Evolutionary conservation across 2,113 vertebrate species (phyloP).

Genomic region (Agelaius phoeniceus): DNA sequence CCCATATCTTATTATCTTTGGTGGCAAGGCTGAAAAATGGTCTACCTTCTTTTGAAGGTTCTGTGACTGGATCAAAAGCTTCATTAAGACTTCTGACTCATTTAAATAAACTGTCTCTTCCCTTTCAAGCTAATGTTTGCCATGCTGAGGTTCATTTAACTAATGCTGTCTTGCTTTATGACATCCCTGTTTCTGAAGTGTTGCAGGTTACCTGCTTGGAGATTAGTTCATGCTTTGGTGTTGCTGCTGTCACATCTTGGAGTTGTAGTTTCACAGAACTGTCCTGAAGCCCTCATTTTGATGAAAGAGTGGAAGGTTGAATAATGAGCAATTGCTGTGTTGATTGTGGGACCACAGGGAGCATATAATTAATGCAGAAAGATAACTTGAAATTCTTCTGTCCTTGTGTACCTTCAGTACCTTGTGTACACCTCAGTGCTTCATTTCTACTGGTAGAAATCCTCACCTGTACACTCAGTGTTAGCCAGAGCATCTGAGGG

Average conservation of each 20-base stretch:
- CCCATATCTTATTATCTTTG: not conserved
- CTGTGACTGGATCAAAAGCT: not conserved
- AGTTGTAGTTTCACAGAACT: not conserved
- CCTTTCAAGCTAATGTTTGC: not conserved
- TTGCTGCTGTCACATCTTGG: not conserved
- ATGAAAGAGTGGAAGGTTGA: not conserved
- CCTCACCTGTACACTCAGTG: not conserved
- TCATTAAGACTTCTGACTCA: not conserved
- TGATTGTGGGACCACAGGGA: not conserved
- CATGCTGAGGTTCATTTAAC: not conserved
- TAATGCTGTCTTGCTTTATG: not conserved
- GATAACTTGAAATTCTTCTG: not conserved
- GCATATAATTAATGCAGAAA: not conserved
- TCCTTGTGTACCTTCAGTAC: not conserved
- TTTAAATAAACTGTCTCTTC: not conserved
- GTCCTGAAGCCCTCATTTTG: not conserved
- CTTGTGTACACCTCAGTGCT: not conserved
- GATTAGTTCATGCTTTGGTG: not conserved
- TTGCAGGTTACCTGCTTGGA: not conserved
- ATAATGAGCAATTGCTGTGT: not conserved
- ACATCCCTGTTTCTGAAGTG: not conserved
- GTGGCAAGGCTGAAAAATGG: not conserved
- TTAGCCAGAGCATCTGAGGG: not conserved
- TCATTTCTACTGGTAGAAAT: not conserved
- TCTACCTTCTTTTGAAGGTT: not conserved